phyloP scores from a whole-genome alignment of 1,140 invertebrate species.

The Drosophila busckii region DNA sequence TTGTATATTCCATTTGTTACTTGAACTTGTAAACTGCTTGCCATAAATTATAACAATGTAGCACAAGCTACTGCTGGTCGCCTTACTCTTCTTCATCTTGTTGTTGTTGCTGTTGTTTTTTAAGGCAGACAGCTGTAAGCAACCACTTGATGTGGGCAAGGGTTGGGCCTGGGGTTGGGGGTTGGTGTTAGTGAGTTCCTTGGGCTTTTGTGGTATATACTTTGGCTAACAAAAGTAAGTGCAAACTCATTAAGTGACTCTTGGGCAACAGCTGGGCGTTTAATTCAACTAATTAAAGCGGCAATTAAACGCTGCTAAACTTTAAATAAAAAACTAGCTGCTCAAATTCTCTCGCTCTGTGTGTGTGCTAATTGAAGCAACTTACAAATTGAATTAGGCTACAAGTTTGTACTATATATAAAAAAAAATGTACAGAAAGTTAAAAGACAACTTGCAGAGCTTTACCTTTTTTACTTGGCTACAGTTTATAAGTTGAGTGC shows the following conservation, averaged over 20 bases:
- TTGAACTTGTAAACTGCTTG: conserved; percentile 49
- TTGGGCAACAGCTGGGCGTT: conserved; percentile 25
- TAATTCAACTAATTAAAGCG: conserved; percentile 20
- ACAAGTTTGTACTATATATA: too few species aligned
- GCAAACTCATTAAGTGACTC: conserved; percentile 34
- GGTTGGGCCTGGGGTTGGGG: conserved; percentile 7
- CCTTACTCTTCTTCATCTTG: neutral
- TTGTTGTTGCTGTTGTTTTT: neutral
- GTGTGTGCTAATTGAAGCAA: too few species aligned
- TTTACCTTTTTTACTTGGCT: conserved; percentile 6
- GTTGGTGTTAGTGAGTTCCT: conserved; percentile 34
- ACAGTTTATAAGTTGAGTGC: too few species aligned
- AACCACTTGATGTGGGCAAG: conserved; percentile 50
- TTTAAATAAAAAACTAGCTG: too few species aligned
- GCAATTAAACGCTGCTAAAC: too few species aligned
- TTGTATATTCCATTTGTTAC: conserved; percentile 42
- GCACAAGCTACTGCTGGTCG: conserved; percentile 28
- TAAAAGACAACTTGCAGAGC: conserved; percentile 30
- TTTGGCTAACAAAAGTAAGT: conserved; percentile 13
- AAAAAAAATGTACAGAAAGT: too few species aligned
- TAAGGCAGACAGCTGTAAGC: conserved; percentile 13
- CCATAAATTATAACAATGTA: conserved; percentile 75
- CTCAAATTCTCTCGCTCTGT: too few species aligned
- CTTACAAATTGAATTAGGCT: too few species aligned
- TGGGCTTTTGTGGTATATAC: conserved; percentile 4